Evolutionary conservation across 35 echinoderm and acorn worm genomes (phyloP), one percentile per base, ranked within the genome.

Genomic region (Acanthaster planci): DNA sequence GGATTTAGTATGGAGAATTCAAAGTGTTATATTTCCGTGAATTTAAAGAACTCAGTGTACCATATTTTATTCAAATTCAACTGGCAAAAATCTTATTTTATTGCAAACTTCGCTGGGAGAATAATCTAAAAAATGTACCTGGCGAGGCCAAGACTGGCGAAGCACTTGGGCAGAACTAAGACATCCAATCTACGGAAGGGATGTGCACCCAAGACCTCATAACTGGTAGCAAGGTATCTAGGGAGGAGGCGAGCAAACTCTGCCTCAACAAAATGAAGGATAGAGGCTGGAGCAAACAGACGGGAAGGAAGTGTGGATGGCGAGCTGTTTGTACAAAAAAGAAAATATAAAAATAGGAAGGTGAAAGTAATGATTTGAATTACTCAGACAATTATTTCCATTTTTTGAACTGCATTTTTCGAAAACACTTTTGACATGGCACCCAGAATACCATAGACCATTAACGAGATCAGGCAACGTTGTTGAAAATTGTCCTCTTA

Each of bases 121-220:
- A 23, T 27, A 18, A 68, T 18, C 32, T 18, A 27, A 5, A 40
- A 78, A 35, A 36, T 39, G 56, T 85, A 97, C 94, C 94, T 97
- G 22, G 94, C 94, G 5, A 97, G 53, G 26, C 94, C 94, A 42
- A 97, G 80, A 34, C 90, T 92, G 31, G 94, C 90, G 85, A 97
- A 97, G 55, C 94, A 92, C 52, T 76, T 75, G 18, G 94, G 94
- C 53, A 97, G 18, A 22, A 97, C 55, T 1, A 97, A 77, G n/a
- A 92, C 18, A 34, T 97, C 94, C 37, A 92, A 51, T 39, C 94
- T 81, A 15, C 55, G 75, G 77, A 97, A 97, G 31, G 94, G 94
- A 77, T 97, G 94, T 35, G 85, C 78, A 37, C 94, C 94, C 0
- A 97, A 67, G 27, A 97, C 55, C 39, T 88, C 60, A 86, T 86